Base-by-base conservation (phyloP, 2,797 vertebrate species). In the Streptopelia turtur region DNA sequence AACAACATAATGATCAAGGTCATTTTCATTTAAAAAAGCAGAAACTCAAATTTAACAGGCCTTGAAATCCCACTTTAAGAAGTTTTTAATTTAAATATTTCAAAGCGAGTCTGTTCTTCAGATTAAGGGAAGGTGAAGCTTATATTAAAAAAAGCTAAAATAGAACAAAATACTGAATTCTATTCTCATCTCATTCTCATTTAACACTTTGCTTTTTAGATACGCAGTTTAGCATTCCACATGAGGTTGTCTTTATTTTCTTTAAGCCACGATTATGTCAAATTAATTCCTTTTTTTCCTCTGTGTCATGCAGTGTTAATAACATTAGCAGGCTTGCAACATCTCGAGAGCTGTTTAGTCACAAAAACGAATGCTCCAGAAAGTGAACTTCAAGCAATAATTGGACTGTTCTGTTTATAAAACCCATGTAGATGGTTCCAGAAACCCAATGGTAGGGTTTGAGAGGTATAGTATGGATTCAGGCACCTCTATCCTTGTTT, bases 201-300 rank as follows among this genome's bases (percentile, higher is more conserved):
- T 89, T 94, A 94, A 81, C 90, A 93, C 92, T 96, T 94, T 85
- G 65, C 21, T 94, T 95, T 97, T 89, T 92, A 91, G 93, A 96
- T 80, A 89, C 1, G 60, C 61, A 69, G 66, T 91, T 95, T 83
- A 93, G 72, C 93, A 85, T 94, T 94, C 80, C 70, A 50, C 78
- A 41, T 80, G 92, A 90, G 72, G 64, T 80, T 89, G 83, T 80
- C 75, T 96, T 96, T 91, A 79, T 90, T 92, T 94, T 93, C 76
- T 90, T 90, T 96, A 76, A 96, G 88, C 91, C 75, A 75, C 1
- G 72, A 79, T 95, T 95, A 91, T 83, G 95, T 93, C 89, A 96
- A 87, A 82, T 90, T 94, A 93, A 71, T 96, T 96, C 91, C 79
- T 96, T 65, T 96, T 20, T 17, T 95, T 65, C 5, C 5, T 83